phyloP scores from a whole-genome alignment of 2,113 vertebrate species.

The Polypterus senegalus region DNA sequence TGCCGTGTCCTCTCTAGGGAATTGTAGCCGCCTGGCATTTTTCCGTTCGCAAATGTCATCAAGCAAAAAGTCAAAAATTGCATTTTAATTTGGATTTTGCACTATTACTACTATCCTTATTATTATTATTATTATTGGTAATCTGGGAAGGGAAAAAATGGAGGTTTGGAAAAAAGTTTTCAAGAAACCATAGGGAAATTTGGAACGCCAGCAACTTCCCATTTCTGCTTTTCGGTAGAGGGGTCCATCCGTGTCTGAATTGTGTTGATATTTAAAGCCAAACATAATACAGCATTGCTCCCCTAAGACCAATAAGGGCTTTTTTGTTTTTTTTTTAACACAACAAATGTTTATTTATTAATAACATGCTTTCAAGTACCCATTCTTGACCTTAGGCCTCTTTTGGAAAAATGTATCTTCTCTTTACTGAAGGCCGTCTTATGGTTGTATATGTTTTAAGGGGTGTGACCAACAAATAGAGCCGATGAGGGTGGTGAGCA shows the following conservation, averaged over 20 bases:
- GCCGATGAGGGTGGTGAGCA: no score
- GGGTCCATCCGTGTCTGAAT: conserved; percentile 58
- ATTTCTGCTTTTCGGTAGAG: conserved; percentile 41
- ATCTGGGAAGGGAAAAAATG: conserved; percentile 23
- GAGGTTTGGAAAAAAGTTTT: conserved; percentile 46
- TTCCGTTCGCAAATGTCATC: conserved; percentile 34
- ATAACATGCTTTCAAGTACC: conserved; percentile 62
- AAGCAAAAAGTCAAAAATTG: conserved; percentile 45
- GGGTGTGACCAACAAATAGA: no score
- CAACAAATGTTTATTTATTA: conserved; percentile 72
- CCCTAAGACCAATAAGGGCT: conserved; percentile 52
- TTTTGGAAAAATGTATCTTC: conserved; percentile 57
- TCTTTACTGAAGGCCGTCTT: conserved; percentile 19
- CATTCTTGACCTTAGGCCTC: conserved; percentile 57
- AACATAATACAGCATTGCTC: conserved; percentile 58
- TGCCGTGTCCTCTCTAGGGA: conserved; percentile 22
- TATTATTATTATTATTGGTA: not conserved
- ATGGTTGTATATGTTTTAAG: no score
- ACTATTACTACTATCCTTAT: not conserved
- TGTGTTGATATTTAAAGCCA: conserved; percentile 65
- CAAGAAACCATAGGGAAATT: conserved; percentile 50
- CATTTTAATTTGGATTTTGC: conserved; percentile 4
- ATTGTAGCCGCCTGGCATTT: conserved; percentile 1
- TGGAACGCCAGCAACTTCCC: conserved; percentile 49
- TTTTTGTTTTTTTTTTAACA: conserved; percentile 19